phyloP scores from a whole-genome alignment of 2,797 vertebrate genomes.

The Pachyuromys duprasi region DNA sequence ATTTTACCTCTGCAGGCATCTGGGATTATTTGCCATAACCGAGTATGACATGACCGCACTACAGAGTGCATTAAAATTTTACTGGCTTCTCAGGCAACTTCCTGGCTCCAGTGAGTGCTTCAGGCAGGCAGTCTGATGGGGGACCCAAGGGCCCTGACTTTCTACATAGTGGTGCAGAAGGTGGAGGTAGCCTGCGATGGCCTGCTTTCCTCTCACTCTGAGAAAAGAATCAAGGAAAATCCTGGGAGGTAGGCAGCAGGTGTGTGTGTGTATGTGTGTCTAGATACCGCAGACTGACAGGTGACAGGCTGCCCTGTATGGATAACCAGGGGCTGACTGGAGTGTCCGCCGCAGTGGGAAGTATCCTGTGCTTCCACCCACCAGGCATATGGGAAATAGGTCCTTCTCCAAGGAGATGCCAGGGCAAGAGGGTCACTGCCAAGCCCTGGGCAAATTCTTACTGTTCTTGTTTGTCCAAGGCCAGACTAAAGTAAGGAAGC shows the following conservation, averaged over 20 bases:
- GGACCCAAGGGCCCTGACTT: constrained; percentile 90
- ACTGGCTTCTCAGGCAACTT: constrained; percentile 96
- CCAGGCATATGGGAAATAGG: too few species aligned
- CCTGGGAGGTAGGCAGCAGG: background rate
- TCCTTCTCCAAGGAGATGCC: background rate
- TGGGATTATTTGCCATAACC: constrained; percentile 99
- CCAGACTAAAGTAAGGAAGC: background rate
- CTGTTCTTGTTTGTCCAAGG: background rate
- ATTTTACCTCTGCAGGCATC: constrained; percentile 99
- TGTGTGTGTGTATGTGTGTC: background rate
- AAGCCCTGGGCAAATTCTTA: background rate
- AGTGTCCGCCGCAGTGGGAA: background rate
- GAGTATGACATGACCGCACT: constrained; percentile 99
- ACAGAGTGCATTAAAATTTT: constrained; percentile 99
- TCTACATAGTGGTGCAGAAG: constrained; percentile 87
- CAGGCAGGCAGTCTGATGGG: constrained; percentile 92
- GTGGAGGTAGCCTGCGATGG: constrained; percentile 89
- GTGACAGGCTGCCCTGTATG: background rate
- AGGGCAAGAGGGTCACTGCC: background rate
- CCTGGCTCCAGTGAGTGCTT: constrained; percentile 89
- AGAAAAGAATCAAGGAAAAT: constrained; percentile 9
- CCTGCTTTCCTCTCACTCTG: constrained; percentile 65
- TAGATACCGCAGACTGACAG: background rate
- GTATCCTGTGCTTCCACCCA: background rate
- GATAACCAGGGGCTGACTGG: background rate